Base-by-base conservation (phyloP, 2,113 vertebrate species). In the Hemichromis elongatus region DNA sequence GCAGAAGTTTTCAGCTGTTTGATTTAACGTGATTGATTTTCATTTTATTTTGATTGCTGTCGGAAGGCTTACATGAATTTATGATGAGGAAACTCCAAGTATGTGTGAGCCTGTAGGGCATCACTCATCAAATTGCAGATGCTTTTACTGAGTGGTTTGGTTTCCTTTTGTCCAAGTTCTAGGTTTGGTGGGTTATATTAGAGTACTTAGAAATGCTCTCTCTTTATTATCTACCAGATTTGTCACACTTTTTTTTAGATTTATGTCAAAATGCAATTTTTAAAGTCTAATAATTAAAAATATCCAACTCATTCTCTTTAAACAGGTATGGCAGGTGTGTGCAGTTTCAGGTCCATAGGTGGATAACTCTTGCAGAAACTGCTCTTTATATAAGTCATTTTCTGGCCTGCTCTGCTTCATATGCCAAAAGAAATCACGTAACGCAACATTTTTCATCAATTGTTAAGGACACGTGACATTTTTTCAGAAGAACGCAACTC, bases 181-280 rank as follows among this genome's bases (percentile, higher is more conserved):
- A 47, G 66, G 47, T 45, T 70, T 28, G 13, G 13, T 26, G 40
- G 21, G 3, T 45, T 26, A 47, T 3, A 63, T 63, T 63, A n/a
- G 3, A 59, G 56, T 30, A 56, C 54, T 26, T 14, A 56, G 16
- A 61, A 68, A 42, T 42, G n/a, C 63, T 70, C 5, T 19, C 24
- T 73, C 9, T 28, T 11, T 73, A 28, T 47, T 10, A 7, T 47
- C 40, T 28, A 0, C 24, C 14, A 70, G 21, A 45, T 70, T 26
- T 70, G 37, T 1, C 21, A 26, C 37, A 61, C 30, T 0, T 61
- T 35, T 7, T 9, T 50, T 47, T 18, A 2, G 0, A 28, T 19
- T 7, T 47, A 18, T 0, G 42, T 73, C 0, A 0, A 47, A 73
- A 28, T 19, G 14, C 16, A 16, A 3, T 50, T 18, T 73, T 30